Evolutionary conservation across 2,888 invertebrate species (phyloP).

Genomic region (Cenopis cana): DNA sequence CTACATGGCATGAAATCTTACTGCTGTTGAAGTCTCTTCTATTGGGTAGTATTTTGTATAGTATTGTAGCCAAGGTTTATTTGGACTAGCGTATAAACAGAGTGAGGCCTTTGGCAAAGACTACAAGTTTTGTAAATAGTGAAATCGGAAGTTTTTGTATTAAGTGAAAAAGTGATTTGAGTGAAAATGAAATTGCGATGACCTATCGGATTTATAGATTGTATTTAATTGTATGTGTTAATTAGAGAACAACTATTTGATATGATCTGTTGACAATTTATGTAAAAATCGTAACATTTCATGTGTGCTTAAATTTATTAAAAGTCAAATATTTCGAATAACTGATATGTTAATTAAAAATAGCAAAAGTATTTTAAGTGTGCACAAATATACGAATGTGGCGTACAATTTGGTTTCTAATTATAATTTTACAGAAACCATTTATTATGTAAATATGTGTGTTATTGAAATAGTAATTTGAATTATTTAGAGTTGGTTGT

Average conservation of each 20-base stretch:
- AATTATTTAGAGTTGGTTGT: neutral
- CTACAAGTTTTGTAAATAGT: conserved; percentile 21
- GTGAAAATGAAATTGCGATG: conserved; percentile 14
- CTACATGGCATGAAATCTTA: neutral
- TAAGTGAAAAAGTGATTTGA: conserved; percentile 16
- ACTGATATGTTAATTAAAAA: conserved; percentile 9
- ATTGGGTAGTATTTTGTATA: conserved; percentile 3
- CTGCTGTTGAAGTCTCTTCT: neutral
- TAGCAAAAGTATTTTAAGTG: conserved; percentile 31
- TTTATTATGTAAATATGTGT: conserved; percentile 7
- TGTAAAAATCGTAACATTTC: neutral
- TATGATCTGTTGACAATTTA: conserved; percentile 5
- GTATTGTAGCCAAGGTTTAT: conserved; percentile 8
- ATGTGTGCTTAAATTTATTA: conserved; percentile 5
- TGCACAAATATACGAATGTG: conserved; percentile 29
- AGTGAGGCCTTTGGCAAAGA: conserved; percentile 18
- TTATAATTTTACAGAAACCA: neutral
- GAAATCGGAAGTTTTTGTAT: conserved; percentile 19
- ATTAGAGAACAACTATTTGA: neutral
- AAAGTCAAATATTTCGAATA: conserved; percentile 29
- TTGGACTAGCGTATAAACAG: neutral
- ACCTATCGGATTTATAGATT: neutral
- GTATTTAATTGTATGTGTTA: conserved; percentile 6
- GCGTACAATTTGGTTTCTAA: conserved; percentile 1
- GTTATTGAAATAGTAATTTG: neutral